A percentile compares a stretch with the other conserved stretches of the same genome.
phyloP scores from a whole-genome alignment of 2,797 vertebrate genomes.

The Malacoctenus gilli region DNA sequence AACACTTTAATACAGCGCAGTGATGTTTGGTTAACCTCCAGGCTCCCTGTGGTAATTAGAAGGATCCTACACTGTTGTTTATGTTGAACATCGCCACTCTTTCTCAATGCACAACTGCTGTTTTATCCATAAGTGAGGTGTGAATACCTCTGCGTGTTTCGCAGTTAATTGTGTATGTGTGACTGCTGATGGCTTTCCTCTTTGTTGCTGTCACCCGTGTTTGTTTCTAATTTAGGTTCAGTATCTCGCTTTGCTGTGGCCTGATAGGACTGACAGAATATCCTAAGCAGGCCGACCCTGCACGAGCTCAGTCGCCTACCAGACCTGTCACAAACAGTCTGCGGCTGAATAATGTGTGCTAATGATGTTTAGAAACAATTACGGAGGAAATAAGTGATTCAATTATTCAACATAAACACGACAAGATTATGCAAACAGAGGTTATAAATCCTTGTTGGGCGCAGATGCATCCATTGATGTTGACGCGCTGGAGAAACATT shows the following conservation, averaged over 20 bases:
- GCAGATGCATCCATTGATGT: background rate
- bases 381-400: background rate
- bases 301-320: slow-evolving; percentile 1
- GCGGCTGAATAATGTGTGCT: slow-evolving; percentile 10
- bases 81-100: too few relatives aligned
- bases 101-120: too few relatives aligned
- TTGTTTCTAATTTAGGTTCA: slow-evolving; percentile 62
- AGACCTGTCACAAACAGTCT: slow-evolving; percentile 15
- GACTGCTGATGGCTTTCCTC: slow-evolving; percentile 3
- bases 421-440: background rate
- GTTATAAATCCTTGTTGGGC: background rate
- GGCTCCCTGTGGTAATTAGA: slow-evolving; percentile 20
- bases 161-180: slow-evolving; percentile 7
- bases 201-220: slow-evolving; percentile 30
- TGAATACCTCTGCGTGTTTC: rapidly evolving
- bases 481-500: background rate
- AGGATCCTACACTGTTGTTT: slow-evolving; percentile 5
- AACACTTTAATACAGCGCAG: slow-evolving; percentile 19
- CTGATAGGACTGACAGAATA: slow-evolving; percentile 26
- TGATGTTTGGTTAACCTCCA: slow-evolving; percentile 42
- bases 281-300: slow-evolving; percentile 25
- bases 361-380: background rate
- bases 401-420: background rate
- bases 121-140: too few relatives aligned
- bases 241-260: slow-evolving; percentile 24